Percentiles rank a stretch among this genome's conserved stretches.
Evolutionary conservation across 2,888 invertebrate species (phyloP).

Genomic region (Desoria tigrina): DNA sequence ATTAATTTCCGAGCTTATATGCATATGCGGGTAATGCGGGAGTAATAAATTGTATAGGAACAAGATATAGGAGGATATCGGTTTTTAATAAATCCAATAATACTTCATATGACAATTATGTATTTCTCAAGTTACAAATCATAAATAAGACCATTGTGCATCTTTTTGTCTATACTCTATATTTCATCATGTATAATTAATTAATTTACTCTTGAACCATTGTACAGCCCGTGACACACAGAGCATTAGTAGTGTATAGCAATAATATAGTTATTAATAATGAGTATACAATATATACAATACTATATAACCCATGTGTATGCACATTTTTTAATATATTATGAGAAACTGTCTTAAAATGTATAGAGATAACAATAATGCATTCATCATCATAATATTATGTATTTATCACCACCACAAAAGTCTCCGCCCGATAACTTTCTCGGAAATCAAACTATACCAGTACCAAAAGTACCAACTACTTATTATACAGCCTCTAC

Average conservation of each 20-base stretch:
- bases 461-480: no score
- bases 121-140: neutral
- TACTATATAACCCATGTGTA: no score
- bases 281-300: no score
- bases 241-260: no score
- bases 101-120: slow-evolving; percentile 5
- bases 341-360: slow-evolving; percentile 11
- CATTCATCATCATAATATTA: neutral
- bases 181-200: no score
- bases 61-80: slow-evolving; percentile 1
- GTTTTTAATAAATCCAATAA: slow-evolving; percentile 12
- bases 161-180: neutral
- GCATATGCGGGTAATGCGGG: no score
- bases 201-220: no score
- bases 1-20: no score
- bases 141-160: slow-evolving; percentile 12
- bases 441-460: neutral
- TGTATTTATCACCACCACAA: slow-evolving; percentile 8
- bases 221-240: no score
- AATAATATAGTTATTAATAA: no score
- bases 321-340: neutral
- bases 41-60: no score
- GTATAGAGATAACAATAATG: neutral
- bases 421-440: neutral
- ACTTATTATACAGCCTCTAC: no score